Evolutionary conservation across 2,797 vertebrate genomes (phyloP), one percentile per base, ranked within the genome.

Genomic region (Coregonus sp.): DNA sequence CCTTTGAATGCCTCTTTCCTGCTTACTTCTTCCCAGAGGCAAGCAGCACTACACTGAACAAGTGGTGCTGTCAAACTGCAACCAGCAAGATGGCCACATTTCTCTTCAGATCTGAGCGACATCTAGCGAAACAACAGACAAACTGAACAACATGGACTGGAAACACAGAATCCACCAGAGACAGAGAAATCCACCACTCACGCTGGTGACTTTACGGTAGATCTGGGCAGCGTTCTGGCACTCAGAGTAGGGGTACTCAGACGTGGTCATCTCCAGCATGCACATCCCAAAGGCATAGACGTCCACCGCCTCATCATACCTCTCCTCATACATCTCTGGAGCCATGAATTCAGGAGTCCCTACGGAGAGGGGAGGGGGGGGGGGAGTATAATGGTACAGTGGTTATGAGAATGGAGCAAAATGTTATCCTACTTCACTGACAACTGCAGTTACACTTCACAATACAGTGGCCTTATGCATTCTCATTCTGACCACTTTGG

Each of bases 341-440:
- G 97, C 97, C 97, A 98, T 99, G 91, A 99, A 98, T 88, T 99
- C 98, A 0, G 98, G 98, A 18, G 97, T 99, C 54, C 98, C 98
- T 99, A 90, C 82, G 81, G 0, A 3, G 69, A 81, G 54, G 18
- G 15, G 54, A 5, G 0, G 18, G 29, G 12, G 63, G 29, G 1
- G 63, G 12, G 63, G 14, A 25, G 25, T 25, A 25, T 25, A 66
- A 29, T 11, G 18, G 25, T 66, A 15, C 25, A 25, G 29, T 33
- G 63, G 25, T 66, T 20, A 61, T 61, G 54, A n/a, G 16, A 63
- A 9, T 29, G 63, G 63, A 4, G 29, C 56, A n/a, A 25, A 59
- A 6, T 59, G 18, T 59, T 12, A 3, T 52, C 54, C 54, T 59
- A n/a, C 54, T 18, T 59, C 5, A 59, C 54, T 59, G 54, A 59